These are phyloP conservation scores for Lepisosteus osseus DNA, from an alignment of 2,113 vertebrate genomes.

Conservation along the genomic window DNA sequence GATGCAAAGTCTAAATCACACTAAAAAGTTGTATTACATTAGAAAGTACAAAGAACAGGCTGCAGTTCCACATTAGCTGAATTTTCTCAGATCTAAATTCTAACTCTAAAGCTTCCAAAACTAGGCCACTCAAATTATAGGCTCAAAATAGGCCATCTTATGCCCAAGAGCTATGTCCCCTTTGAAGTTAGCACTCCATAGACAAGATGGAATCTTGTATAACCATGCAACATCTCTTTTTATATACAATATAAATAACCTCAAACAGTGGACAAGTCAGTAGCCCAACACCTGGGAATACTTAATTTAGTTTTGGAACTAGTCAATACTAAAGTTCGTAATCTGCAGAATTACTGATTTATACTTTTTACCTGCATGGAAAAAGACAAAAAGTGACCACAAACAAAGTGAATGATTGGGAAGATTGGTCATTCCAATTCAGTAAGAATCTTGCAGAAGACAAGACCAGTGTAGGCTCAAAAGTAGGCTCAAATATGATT, in stretches of 20 bases:
- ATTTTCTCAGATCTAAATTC: constrained; percentile 1
- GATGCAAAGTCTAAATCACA: not conserved
- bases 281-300: constrained; percentile 12
- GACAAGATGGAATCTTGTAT: constrained; percentile 9
- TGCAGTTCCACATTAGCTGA: not conserved
- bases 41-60: not conserved
- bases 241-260: constrained; percentile 23
- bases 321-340: no score
- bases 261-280: not conserved
- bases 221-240: constrained; percentile 5
- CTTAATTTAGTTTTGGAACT: no score
- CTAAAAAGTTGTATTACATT: not conserved
- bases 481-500: no score
- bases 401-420: no score
- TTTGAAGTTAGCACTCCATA: constrained; percentile 16
- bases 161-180: constrained; percentile 20
- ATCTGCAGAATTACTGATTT: no score
- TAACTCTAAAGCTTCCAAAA: constrained; percentile 16
- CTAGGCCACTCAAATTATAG: constrained; percentile 3
- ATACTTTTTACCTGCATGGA: no score
- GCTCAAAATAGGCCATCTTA: constrained; percentile 16
- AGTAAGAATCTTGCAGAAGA: no score
- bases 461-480: no score
- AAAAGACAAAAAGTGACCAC: no score
- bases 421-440: no score